Evolutionary conservation across 2,888 invertebrate species (phyloP).

Genomic region (Pasiphila rectangulata): DNA sequence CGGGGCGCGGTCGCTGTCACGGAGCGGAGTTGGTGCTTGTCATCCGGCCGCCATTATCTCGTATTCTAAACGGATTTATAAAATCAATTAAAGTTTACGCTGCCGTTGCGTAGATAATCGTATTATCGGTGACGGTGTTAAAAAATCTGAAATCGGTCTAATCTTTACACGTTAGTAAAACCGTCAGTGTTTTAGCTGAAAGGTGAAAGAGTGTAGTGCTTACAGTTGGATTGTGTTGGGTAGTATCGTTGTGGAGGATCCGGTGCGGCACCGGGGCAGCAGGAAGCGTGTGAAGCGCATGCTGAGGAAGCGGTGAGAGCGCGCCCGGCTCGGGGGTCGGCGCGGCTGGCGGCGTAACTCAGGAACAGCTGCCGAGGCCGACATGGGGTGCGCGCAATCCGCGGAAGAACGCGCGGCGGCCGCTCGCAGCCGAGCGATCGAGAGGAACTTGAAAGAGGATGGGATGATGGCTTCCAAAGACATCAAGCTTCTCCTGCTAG

Average conservation of each 20-base stretch:
- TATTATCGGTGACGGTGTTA: slow-evolving; percentile 54
- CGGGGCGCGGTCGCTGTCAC: slow-evolving; percentile 83
- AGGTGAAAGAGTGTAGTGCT: slow-evolving; percentile 61
- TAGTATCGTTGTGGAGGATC: slow-evolving; percentile 71
- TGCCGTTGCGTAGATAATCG: slow-evolving; percentile 62
- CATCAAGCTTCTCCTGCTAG: slow-evolving; percentile 97
- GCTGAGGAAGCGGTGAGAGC: slow-evolving; percentile 82
- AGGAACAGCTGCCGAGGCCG: slow-evolving; percentile 79
- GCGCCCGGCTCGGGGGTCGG: slow-evolving; percentile 80
- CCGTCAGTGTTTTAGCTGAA: slow-evolving; percentile 43
- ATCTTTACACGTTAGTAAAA: slow-evolving; percentile 40
- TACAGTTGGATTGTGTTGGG: slow-evolving; percentile 72
- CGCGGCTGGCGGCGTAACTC: slow-evolving; percentile 76
- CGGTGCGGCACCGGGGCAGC: slow-evolving; percentile 66
- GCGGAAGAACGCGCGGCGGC: slow-evolving; percentile 99
- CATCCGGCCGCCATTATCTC: slow-evolving; percentile 83
- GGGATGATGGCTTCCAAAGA: slow-evolving; percentile 99
- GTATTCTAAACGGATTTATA: slow-evolving; percentile 78
- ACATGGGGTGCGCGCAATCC: slow-evolving; percentile 99
- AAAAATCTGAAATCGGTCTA: slow-evolving; percentile 44
- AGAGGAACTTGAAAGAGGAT: slow-evolving; percentile 98
- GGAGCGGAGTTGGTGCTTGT: slow-evolving; percentile 77
- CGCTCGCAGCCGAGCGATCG: slow-evolving; percentile 98
- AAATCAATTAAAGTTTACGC: slow-evolving; percentile 74
- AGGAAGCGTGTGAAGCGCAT: slow-evolving; percentile 74